phyloP scores from a whole-genome alignment of 2,113 vertebrate species.

The Anthoscopus minutus region DNA sequence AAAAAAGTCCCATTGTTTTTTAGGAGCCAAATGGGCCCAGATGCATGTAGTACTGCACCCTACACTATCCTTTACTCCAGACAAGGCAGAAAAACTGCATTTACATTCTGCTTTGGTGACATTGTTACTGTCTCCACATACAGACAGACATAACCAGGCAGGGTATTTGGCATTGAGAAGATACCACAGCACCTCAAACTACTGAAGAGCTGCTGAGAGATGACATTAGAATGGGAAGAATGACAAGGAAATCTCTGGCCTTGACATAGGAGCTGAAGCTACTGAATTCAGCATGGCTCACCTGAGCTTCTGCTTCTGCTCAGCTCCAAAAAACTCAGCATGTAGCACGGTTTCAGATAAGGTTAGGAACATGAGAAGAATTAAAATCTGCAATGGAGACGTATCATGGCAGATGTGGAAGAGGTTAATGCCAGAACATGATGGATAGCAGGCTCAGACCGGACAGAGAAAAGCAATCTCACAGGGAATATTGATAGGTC shows the following conservation, averaged over 20 bases:
- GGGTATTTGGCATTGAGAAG: background rate
- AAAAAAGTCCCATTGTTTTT: background rate
- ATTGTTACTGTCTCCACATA: background rate
- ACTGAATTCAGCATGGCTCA: background rate
- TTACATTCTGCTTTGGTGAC: background rate
- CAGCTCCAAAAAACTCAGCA: background rate
- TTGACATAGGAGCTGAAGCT: background rate
- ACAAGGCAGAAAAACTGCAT: background rate
- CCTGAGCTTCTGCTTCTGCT: background rate
- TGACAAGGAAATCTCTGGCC: background rate
- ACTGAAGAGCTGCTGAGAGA: background rate
- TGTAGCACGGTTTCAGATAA: background rate
- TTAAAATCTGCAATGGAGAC: background rate
- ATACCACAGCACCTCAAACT: background rate
- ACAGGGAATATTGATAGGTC: background rate
- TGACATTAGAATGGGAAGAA: background rate
- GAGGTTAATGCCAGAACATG: background rate
- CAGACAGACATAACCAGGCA: background rate
- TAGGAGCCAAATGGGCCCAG: background rate
- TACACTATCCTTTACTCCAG: background rate
- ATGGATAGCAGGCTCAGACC: background rate
- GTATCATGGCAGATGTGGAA: background rate
- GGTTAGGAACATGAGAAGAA: background rate
- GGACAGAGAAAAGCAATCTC: background rate
- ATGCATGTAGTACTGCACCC: background rate